Evolutionary conservation across 2,888 invertebrate species (phyloP).

Genomic region (Calameuta filiformis): DNA sequence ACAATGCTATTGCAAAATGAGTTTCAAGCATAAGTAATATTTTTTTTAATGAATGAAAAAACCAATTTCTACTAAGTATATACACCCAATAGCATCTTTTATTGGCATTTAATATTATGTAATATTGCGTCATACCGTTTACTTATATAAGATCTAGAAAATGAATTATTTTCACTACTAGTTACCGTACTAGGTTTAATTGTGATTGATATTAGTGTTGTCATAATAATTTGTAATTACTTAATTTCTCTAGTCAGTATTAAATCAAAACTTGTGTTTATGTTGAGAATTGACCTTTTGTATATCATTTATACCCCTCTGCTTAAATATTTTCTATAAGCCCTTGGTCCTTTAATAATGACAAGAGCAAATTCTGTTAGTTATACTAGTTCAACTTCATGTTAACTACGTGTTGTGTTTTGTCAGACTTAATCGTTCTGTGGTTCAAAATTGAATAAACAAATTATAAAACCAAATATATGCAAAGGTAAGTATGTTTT

Average conservation of each 20-base stretch:
- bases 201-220: slow-evolving; percentile 12
- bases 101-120: background rate
- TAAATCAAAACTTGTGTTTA: slow-evolving; percentile 32
- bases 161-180: background rate
- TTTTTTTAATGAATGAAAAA: background rate
- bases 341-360: background rate
- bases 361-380: background rate
- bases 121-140: background rate
- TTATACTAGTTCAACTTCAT: background rate
- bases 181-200: slow-evolving; percentile 9
- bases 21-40: background rate
- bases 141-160: background rate
- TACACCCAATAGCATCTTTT: background rate
- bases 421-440: background rate
- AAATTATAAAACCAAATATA: background rate
- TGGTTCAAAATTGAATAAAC: background rate
- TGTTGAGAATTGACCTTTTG: background rate
- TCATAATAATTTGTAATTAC: slow-evolving; percentile 21
- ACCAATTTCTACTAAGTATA: background rate
- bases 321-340: background rate
- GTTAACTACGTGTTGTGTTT: background rate
- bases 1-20: background rate
- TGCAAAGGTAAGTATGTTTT: background rate
- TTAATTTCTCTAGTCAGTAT: slow-evolving; percentile 44
- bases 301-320: background rate